Base-by-base conservation (phyloP, 2,797 vertebrate genomes). In the Sciurus vulgaris region DNA sequence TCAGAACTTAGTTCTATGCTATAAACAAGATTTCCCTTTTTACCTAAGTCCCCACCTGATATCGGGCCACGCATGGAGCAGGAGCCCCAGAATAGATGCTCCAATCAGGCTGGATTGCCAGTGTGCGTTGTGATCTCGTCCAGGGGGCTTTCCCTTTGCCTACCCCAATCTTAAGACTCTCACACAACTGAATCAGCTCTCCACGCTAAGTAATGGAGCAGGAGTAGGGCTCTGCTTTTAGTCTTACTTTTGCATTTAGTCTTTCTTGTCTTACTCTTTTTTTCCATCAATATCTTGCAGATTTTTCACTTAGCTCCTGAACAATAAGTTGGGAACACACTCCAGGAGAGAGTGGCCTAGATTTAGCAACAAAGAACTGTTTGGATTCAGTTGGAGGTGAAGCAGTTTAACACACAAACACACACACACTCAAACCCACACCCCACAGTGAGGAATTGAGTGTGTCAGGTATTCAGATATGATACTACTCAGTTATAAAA, bases 371-470 rank as follows among this genome's bases (percentile, higher is more conserved):
- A 78, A 79, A 86, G 59, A 47, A 74, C 70, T 26, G 2, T 86
- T 86, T 95, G 33, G 22, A 84, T 91, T 93, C 70, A 49, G 30
- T n/a, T 44, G 63, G 59, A 91, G 65, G 41, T 67, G 41, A 90
- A 59, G 5, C 1, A 22, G n/a, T 51, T 94, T 69, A 67, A 63
- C 4, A 63, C 26, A n/a, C 20, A 41, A 44, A 56, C 22, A 33
- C 13, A 6, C 38, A 38, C 33, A 54, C 30, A 26, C 65, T 1
- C 17, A 51, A 18, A 5, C 18, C 12, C 63, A n/a, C 9, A 35
- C 2, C 4, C 24, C 4, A 5, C 35, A 3, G 1, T 20, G 35
- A 73, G 83, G 93, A 86, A n/a, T 1, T 13, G 51, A 33, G 35
- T 78, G 38, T 87, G 61, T 76, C 72, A 24, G 7, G 63, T 56